Conservation (phyloP, 53 echinoderm and acorn worm species). For the Stichopus horrens region DNA sequence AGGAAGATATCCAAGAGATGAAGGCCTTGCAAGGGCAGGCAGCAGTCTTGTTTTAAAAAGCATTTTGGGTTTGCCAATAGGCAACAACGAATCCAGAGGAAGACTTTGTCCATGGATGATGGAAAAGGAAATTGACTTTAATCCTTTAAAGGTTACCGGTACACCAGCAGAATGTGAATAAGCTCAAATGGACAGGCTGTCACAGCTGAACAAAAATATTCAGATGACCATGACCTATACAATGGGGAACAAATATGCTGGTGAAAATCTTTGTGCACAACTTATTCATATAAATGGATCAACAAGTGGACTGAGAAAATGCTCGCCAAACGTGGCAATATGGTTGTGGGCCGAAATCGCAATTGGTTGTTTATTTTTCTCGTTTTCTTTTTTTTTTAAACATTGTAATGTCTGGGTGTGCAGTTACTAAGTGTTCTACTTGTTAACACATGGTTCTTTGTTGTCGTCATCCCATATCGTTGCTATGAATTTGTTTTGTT, state of each 20-base stretch:
- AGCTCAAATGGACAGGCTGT: neutral
- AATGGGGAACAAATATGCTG: constrained; percentile 2
- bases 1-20: neutral
- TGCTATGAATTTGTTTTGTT: neutral
- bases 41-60: neutral
- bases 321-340: neutral
- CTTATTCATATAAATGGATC: constrained; percentile 3
- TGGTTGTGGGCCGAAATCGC: neutral
- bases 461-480: neutral
- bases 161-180: too few relatives aligned
- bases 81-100: too few relatives aligned
- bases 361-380: neutral
- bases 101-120: too few relatives aligned
- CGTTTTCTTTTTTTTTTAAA: neutral
- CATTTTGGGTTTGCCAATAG: neutral
- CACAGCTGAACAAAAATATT: neutral
- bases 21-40: neutral
- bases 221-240: neutral
- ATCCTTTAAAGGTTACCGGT: too few relatives aligned
- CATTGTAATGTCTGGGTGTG: constrained; percentile 9
- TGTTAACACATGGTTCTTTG: neutral
- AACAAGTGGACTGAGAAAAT: constrained; percentile 3
- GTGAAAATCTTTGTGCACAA: neutral
- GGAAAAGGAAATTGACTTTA: too few relatives aligned
- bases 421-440: neutral